Evolutionary conservation across 2,797 vertebrate genomes (phyloP).

Genomic region (Philypnodon macrostomus): DNA sequence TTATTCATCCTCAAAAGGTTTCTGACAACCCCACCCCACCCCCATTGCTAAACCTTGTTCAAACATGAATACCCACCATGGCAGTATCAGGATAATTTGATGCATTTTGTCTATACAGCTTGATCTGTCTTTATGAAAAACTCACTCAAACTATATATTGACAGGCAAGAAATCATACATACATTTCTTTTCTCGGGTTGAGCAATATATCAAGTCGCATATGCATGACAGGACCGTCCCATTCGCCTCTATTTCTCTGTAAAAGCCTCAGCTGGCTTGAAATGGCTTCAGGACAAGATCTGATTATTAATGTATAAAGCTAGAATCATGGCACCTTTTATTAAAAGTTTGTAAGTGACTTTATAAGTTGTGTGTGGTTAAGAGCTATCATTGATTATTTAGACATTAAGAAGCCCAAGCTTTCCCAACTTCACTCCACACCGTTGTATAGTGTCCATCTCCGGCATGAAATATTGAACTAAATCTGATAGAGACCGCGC

Average conservation of each 20-base stretch:
- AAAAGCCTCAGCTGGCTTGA: constrained; percentile 49
- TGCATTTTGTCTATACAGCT: constrained; percentile 45
- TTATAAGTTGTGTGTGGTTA: constrained; percentile 65
- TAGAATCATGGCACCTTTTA: constrained; percentile 63
- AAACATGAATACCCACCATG: constrained; percentile 65
- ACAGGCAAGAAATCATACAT: constrained; percentile 32
- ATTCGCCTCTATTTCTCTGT: constrained; percentile 29
- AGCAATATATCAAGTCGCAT: constrained; percentile 7
- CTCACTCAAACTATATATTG: constrained; percentile 13
- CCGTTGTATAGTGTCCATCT: constrained; percentile 41
- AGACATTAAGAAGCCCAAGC: constrained; percentile 49
- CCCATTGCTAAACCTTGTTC: constrained; percentile 65
- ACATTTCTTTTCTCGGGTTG: constrained; percentile 25
- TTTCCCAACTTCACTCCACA: constrained; percentile 34
- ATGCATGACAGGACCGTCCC: constrained; percentile 24
- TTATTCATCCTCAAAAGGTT: constrained; percentile 71
- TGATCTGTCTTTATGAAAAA: constrained; percentile 46
- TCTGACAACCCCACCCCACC: constrained; percentile 71
- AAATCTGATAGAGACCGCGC: constrained; percentile 32
- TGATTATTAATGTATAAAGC: constrained; percentile 70
- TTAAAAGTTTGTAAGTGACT: constrained; percentile 74
- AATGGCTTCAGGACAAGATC: constrained; percentile 47
- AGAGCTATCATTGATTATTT: constrained; percentile 72
- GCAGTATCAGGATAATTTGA: constrained; percentile 53
- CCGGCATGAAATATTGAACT: constrained; percentile 56